Percentiles rank a stretch among this genome's conserved stretches.
phyloP scores from a whole-genome alignment of 2,113 vertebrate genomes.

The Rhinolophus ferrumequinum region DNA sequence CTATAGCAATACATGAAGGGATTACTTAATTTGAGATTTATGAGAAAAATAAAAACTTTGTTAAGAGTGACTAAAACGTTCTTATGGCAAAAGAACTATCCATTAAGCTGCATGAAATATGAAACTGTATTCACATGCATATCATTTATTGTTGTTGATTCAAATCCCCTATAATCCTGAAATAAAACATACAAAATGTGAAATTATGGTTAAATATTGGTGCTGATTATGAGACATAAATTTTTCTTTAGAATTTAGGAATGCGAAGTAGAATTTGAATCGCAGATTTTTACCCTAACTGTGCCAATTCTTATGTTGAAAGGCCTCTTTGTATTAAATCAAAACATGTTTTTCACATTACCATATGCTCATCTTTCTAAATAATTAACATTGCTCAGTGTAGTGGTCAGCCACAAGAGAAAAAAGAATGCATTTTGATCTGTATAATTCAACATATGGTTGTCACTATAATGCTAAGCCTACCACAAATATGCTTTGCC shows the following conservation, averaged over 20 bases:
- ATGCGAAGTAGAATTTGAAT: background rate
- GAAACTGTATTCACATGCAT: background rate
- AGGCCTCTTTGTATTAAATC: slow-evolving; percentile 48
- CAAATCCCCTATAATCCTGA: background rate
- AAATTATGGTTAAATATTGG: background rate
- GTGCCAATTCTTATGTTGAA: slow-evolving; percentile 28
- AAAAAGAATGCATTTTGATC: slow-evolving; percentile 69
- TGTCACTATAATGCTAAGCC: slow-evolving; percentile 50
- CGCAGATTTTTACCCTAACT: background rate
- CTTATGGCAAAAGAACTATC: background rate
- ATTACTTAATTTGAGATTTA: background rate
- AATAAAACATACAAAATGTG: background rate
- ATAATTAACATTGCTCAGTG: slow-evolving; percentile 50
- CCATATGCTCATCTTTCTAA: slow-evolving; percentile 68
- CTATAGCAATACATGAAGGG: background rate
- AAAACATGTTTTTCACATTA: slow-evolving; percentile 68
- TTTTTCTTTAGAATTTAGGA: background rate
- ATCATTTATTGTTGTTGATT: slow-evolving; percentile 42
- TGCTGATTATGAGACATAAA: background rate
- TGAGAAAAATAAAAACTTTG: background rate
- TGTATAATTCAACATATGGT: slow-evolving; percentile 65
- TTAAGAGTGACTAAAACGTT: background rate
- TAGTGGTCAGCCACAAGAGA: slow-evolving; percentile 55
- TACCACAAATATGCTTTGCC: slow-evolving; percentile 49
- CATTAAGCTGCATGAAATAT: background rate